Evolutionary conservation across 2,888 invertebrate genomes (phyloP), one percentile per base, ranked within the genome.

Genomic region (Teleiodes luculella): DNA sequence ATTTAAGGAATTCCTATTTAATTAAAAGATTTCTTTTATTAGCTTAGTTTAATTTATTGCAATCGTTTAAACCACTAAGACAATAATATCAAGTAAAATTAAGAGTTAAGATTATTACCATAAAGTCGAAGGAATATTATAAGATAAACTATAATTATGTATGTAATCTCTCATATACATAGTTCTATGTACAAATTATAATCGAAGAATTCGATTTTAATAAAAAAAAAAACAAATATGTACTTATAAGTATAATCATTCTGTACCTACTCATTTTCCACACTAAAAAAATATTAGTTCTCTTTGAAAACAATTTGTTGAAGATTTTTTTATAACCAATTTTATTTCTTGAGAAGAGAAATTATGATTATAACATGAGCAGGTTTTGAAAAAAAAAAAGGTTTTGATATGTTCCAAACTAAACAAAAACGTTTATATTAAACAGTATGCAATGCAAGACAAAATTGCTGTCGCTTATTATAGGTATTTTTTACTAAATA

Each of bases 1-100:
- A 74, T 73, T 62, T 74, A 74, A 74, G 69, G 66, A 70, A 70
- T 69, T 72, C 63, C 67, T 70, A 68, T 70, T 66, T 66, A 72
- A 70, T 74, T 68, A 73, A 59, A 59, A 53, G 30, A 67, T 68
- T 72, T 67, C 65, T 61, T 63, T 56, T 63, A 68, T 62, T 56
- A 52, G 53, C 41, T 62, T 53, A 41, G 45, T 60, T 57, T 55
- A 47, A 48, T 43, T 56, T 37, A 35, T 20, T 35, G 13, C n/a
- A 35, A 18, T 48, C 6, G 16, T 10, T 11, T 8, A 10, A 48
- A 33, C 4, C 33, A 13, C 24, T 43, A 35, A 30, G 16, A 18
- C 10, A 3, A n/a, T n/a, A n/a, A n/a, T 33, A 20, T 43, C 43
- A 7, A 43, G 24, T 35, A 47, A 47, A 20, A 49, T 7, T 14